Percentiles rank a stretch among this genome's conserved stretches.
Conservation (phyloP, 1,140 invertebrate species). For the Papilio polyxenes region DNA sequence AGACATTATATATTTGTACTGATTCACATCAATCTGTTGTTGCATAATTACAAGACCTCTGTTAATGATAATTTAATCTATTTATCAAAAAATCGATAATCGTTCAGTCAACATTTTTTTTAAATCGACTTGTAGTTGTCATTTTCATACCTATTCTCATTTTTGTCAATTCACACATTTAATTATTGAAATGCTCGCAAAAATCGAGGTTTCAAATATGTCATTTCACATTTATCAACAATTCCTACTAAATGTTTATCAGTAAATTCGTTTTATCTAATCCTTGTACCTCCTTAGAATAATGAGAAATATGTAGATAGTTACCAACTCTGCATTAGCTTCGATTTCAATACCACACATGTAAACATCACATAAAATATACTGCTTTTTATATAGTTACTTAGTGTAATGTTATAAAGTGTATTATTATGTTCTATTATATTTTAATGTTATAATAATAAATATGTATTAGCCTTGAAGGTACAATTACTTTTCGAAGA, state of each 20-base stretch:
- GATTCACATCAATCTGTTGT: conserved; percentile 45
- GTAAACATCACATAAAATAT: background rate
- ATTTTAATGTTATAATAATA: too few relatives aligned
- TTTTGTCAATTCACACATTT: too few relatives aligned
- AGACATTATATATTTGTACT: conserved; percentile 48
- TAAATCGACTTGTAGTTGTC: background rate
- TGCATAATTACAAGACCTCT: conserved; percentile 41
- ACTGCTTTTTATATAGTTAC: background rate
- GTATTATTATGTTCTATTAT: too few relatives aligned
- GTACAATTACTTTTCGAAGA: background rate
- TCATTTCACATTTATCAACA: conserved; percentile 12
- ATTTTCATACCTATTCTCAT: too few relatives aligned
- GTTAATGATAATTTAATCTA: conserved; percentile 18
- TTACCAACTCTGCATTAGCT: background rate
- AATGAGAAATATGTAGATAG: conserved; percentile 13
- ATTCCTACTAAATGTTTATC: conserved; percentile 16
- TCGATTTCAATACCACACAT: background rate
- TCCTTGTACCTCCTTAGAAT: background rate
- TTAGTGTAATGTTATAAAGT: background rate
- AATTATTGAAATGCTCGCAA: background rate
- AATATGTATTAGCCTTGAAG: background rate
- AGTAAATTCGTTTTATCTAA: conserved; percentile 13
- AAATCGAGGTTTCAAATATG: background rate
- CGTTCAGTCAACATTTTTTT: background rate
- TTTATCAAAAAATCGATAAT: conserved; percentile 11